Evolutionary conservation across 2,797 vertebrate species (phyloP).

Genomic region (Halcyon badia): DNA sequence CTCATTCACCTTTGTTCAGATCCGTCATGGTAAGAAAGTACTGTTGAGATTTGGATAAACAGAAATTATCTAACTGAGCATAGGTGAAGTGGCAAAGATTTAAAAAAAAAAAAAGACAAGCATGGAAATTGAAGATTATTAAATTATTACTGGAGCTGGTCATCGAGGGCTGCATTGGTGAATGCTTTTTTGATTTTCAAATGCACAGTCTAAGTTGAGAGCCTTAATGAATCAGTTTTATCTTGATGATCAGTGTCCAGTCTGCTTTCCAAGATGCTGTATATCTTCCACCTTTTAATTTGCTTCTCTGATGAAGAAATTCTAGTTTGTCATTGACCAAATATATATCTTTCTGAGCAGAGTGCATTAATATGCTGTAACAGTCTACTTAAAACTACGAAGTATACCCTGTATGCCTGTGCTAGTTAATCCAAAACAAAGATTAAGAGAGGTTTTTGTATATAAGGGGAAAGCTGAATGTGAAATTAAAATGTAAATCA

Average conservation of each 20-base stretch:
- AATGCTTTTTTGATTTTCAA: slow-evolving; percentile 10
- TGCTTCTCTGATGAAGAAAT: not conserved
- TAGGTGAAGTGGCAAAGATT: not conserved
- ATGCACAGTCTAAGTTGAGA: not conserved
- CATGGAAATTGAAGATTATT: slow-evolving; percentile 6
- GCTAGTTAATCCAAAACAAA: slow-evolving; percentile 75
- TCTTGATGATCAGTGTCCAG: slow-evolving; percentile 49
- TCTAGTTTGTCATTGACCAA: not conserved
- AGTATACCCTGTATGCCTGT: slow-evolving; percentile 5
- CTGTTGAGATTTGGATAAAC: not conserved
- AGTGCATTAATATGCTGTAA: slow-evolving; percentile 62
- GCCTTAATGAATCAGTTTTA: slow-evolving; percentile 43
- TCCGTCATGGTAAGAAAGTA: not conserved
- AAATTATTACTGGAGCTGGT: not conserved
- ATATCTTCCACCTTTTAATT: slow-evolving; percentile 48
- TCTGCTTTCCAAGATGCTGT: not conserved
- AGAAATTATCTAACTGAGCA: not conserved
- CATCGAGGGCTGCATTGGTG: not conserved
- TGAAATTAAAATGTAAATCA: slow-evolving; percentile 88
- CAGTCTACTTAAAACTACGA: slow-evolving; percentile 45
- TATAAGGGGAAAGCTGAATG: slow-evolving; percentile 60
- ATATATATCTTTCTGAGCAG: slow-evolving; percentile 6
- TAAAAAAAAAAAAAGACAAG: not conserved
- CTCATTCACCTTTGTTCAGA: not conserved
- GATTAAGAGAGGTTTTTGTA: slow-evolving; percentile 70